Conservation (phyloP, 2,113 vertebrate genomes). For the Actinemys pallida region DNA sequence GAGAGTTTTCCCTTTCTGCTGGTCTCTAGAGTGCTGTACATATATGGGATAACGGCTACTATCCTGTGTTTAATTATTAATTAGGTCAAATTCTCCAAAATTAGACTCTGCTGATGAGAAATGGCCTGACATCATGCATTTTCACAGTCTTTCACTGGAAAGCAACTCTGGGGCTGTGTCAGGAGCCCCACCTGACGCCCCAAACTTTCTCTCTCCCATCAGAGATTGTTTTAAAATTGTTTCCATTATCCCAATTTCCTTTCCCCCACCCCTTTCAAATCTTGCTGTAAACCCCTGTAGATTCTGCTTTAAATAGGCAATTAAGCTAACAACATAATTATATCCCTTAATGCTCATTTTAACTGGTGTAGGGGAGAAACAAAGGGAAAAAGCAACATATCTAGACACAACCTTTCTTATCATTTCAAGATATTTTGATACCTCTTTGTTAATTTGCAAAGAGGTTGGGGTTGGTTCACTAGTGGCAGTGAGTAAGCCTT, state of each 20-base stretch:
- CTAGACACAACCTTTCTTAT: constrained; percentile 53
- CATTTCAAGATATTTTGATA: constrained; percentile 67
- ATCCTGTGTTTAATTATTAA: constrained; percentile 65
- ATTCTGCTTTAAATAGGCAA: constrained; percentile 85
- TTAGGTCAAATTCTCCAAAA: constrained; percentile 81
- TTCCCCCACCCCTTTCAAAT: constrained; percentile 57
- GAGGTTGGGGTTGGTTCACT: not conserved
- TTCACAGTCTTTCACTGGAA: constrained; percentile 6
- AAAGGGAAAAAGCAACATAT: constrained; percentile 75
- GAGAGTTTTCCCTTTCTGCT: not conserved
- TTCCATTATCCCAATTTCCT: constrained; percentile 75
- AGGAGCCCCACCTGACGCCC: rapidly evolving
- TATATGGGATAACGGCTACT: not conserved
- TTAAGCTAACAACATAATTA: constrained; percentile 87
- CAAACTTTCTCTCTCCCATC: constrained; percentile 61
- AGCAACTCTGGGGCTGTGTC: not conserved
- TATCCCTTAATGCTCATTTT: constrained; percentile 84
- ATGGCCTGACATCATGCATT: constrained; percentile 1
- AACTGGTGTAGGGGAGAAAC: constrained; percentile 81
- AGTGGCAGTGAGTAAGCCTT: not conserved
- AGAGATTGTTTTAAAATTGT: constrained; percentile 57
- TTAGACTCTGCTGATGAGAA: constrained; percentile 63
- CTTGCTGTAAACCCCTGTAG: constrained; percentile 83
- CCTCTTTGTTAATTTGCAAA: not conserved
- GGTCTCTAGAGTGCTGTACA: rapidly evolving